Base-by-base conservation (phyloP, 2,888 invertebrate genomes). In the Heliconius hortense region DNA sequence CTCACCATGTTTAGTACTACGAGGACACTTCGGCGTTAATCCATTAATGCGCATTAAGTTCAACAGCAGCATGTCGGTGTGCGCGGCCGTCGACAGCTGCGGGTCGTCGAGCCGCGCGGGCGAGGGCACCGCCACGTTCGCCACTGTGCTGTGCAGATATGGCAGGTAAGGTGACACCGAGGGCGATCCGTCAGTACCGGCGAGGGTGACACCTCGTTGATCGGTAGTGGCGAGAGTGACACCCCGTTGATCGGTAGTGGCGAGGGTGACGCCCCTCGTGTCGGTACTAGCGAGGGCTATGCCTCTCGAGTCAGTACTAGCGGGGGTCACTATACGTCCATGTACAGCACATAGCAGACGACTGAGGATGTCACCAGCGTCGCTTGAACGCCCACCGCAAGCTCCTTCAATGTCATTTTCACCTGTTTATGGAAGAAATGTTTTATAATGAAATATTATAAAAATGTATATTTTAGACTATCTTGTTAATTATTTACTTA, bases 41-140 rank as follows among this genome's bases (percentile, higher is more conserved):
- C 92, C 92, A 79, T 93, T 92, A 79, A 92, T 92, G 60, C 92
- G 86, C 93, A 93, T 93, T 62, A 93, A 86, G 78, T 93, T 92
- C 59, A 92, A 82, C 79, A 93, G 87, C 82, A 93, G 81, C 92
- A 93, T 92, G 80, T 93, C 93, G 0, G 92, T 91, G 81, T 92
- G 92, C 28, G 90, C 90, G 8, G 92, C 86, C 0, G 89, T 88
- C 39, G 90, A 90, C 71, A 90, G 77, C 83, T 90, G 91, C 77
- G 90, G 89, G 82, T 91, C 91, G 76, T 79, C 79, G 76, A 86
- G 89, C 66, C 83, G 82, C 0, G 83, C 79, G 28, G 80, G 74
- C 56, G 80, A 24, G 43, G 77, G 77, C 18, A 77, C 60, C n/a
- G 79, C 76, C n/a, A 80, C 71, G 7, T 39, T 66, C 15, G 64